Conservation (phyloP, 2,797 vertebrate species). For the Anguilla megastoma region DNA sequence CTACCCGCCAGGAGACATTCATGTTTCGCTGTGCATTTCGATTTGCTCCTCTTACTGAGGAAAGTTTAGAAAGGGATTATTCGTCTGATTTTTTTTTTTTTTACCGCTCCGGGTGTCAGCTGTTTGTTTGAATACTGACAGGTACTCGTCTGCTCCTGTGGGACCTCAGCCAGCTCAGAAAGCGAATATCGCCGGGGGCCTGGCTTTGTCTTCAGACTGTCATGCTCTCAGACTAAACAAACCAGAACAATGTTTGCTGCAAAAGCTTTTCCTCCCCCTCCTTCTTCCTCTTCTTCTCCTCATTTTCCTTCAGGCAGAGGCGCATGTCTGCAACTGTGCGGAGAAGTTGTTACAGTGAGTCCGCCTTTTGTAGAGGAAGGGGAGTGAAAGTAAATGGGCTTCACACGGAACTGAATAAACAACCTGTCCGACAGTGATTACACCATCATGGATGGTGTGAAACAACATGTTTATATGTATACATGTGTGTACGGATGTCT, state of each 20-base stretch:
- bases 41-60: slow-evolving; percentile 40
- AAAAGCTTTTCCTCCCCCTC: neutral
- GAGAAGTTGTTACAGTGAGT: neutral
- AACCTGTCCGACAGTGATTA: neutral
- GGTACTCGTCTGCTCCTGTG: neutral
- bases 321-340: neutral
- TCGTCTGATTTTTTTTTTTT: slow-evolving; percentile 34
- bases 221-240: slow-evolving; percentile 31
- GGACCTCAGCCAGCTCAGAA: neutral
- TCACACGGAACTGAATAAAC: neutral
- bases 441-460: neutral
- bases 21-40: slow-evolving; percentile 37
- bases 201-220: slow-evolving; percentile 32
- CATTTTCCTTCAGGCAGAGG: neutral
- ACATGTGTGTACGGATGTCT: neutral
- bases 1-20: slow-evolving; percentile 43
- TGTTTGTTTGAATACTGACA: slow-evolving; percentile 44
- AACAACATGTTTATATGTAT: neutral
- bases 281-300: neutral
- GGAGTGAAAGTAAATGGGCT: neutral
- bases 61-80: slow-evolving; percentile 40
- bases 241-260: neutral
- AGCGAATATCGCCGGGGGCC: neutral
- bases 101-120: neutral
- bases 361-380: neutral